phyloP scores from a whole-genome alignment of 2,888 invertebrate species.

The Leptothorax acervorum region DNA sequence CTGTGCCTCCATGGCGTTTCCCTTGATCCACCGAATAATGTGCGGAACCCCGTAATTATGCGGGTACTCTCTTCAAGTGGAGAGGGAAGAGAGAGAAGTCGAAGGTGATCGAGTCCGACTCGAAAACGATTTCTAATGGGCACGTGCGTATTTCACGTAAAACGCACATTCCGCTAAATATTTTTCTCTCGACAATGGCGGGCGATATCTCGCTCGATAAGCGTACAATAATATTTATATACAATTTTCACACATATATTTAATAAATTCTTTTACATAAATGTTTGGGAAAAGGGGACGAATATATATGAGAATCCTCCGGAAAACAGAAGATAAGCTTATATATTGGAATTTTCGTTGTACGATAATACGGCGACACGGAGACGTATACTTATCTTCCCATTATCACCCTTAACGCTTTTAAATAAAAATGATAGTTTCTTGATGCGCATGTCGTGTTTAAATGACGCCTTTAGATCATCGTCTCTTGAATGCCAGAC shows the following conservation, averaged over 20 bases:
- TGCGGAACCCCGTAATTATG: conserved; percentile 56
- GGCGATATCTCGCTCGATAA: not conserved
- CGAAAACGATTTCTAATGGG: not conserved
- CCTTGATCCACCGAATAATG: conserved; percentile 65
- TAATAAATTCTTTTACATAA: not conserved
- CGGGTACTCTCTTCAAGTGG: conserved; percentile 54
- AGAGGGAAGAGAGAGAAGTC: conserved; percentile 40
- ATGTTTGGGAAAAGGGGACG: not conserved
- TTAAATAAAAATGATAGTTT: conserved; percentile 60
- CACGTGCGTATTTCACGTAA: not conserved
- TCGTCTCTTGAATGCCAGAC: not conserved
- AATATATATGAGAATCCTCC: not conserved
- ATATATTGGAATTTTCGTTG: not conserved
- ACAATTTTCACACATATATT: not conserved
- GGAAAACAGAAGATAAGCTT: conserved; percentile 7
- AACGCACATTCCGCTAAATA: not conserved
- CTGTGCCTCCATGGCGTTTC: conserved; percentile 65
- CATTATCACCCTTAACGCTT: conserved; percentile 58
- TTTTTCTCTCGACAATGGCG: not conserved
- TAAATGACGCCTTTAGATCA: not conserved
- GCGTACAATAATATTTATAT: not conserved
- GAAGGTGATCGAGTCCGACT: conserved; percentile 56
- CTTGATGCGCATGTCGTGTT: not conserved
- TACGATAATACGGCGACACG: conserved; percentile 49
- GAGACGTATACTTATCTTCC: conserved; percentile 60